Conservation (phyloP, 2,888 invertebrate genomes). For the Phyllotreta cruciferae region DNA sequence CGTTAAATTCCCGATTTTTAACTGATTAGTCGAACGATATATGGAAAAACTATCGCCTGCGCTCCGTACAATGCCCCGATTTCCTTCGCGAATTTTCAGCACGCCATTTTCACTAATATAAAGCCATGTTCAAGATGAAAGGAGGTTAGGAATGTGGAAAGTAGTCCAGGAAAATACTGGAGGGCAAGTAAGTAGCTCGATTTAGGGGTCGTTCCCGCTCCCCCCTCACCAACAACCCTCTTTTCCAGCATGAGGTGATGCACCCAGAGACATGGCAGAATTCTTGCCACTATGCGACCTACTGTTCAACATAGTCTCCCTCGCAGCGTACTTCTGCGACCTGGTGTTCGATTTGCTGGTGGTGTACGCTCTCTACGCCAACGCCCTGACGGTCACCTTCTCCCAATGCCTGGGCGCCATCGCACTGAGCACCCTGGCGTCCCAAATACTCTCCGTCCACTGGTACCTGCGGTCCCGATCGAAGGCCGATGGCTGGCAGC, state of each 20-base stretch:
- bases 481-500: slow-evolving; percentile 59
- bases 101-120: slow-evolving; percentile 8
- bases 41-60: slow-evolving; percentile 15
- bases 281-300: slow-evolving; percentile 91
- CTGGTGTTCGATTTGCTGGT: slow-evolving; percentile 87
- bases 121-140: slow-evolving; percentile 50
- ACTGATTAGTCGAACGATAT: slow-evolving; percentile 2
- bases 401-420: slow-evolving; percentile 75
- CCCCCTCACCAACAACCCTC: slow-evolving; percentile 27
- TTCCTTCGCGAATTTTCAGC: slow-evolving; percentile 2
- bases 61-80: slow-evolving; percentile 14
- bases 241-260: slow-evolving; percentile 57
- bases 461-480: slow-evolving; percentile 61
- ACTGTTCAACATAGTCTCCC: slow-evolving; percentile 87
- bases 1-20: not conserved
- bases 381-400: slow-evolving; percentile 70
- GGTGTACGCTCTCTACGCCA: slow-evolving; percentile 81
- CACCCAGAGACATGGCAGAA: slow-evolving; percentile 69
- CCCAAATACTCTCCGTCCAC: slow-evolving; percentile 76
- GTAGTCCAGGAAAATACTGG: slow-evolving; percentile 56
- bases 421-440: slow-evolving; percentile 74
- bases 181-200: slow-evolving; percentile 52
- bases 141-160: slow-evolving; percentile 61
- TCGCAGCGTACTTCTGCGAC: slow-evolving; percentile 90
- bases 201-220: slow-evolving; percentile 32